phyloP scores from a whole-genome alignment of 2,797 vertebrate genomes.

The Numenius phaeopus region DNA sequence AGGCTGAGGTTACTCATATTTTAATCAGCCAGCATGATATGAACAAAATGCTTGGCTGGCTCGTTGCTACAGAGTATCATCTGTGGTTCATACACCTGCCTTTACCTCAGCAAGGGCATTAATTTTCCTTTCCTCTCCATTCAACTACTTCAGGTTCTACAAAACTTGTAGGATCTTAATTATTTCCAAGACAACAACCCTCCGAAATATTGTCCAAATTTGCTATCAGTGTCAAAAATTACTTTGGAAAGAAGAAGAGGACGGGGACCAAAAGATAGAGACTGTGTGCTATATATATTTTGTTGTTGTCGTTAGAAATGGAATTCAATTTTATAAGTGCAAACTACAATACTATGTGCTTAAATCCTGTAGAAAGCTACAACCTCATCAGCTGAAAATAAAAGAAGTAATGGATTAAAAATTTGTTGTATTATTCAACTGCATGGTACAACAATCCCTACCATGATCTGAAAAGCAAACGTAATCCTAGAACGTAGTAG shows the following conservation, averaged over 20 bases:
- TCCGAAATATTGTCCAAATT: not conserved
- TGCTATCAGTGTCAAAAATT: not conserved
- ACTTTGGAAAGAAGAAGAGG: not conserved
- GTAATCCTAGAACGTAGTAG: not conserved
- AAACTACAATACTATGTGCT: not conserved
- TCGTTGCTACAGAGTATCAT: not conserved
- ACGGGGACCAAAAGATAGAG: not conserved
- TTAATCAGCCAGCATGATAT: not conserved
- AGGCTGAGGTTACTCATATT: not conserved
- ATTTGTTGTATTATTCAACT: not conserved
- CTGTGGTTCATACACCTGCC: not conserved
- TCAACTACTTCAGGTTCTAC: not conserved
- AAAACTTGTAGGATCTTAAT: not conserved
- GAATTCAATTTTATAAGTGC: not conserved
- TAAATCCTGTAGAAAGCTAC: not conserved
- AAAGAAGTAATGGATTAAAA: not conserved
- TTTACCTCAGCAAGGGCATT: not conserved
- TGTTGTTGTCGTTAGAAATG: not conserved
- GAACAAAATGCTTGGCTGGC: not conserved
- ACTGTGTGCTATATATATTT: not conserved
- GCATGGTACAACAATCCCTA: not conserved
- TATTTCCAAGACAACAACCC: not conserved
- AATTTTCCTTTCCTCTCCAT: not conserved
- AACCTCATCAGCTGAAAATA: not conserved
- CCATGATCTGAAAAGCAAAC: not conserved